Base-by-base conservation (phyloP, 2,113 vertebrate species). In the Eurypyga helias region DNA sequence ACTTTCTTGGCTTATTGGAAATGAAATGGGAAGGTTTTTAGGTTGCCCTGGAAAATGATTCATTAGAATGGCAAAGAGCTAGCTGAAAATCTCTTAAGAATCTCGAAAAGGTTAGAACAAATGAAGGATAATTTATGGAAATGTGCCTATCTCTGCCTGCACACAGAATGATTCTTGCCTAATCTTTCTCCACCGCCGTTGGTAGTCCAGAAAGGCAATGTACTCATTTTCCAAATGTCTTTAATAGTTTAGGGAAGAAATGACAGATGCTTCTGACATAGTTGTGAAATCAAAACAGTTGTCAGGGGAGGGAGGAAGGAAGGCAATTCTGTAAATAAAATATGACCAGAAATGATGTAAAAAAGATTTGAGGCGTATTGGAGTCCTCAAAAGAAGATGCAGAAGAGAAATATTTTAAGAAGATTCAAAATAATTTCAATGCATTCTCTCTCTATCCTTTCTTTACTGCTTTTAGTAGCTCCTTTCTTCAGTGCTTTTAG, bases 31-130 rank as follows among this genome's bases (percentile, higher is more conserved):
- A 65, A 85, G 14, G 25, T 25, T 88, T 93, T 57, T 83, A 61
- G 73, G 65, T 95, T 90, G 62, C 62, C 45, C 62, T 80, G 71
- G 41, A 65, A 88, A 95, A 57, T 8, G 14, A 64, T 73, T 93
- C 28, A 64, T 96, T 90, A 73, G 71, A 80, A 80, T 86, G 90
- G 48, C 58, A 58, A 83, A 86, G 71, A 90, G 20, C 45, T 83
- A 62, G 54, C 79, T 60, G 66, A 88, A 73, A 93, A 86, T 45
- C 66, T 90, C 34, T 72, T 83, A 73, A 77, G 66, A 83, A 70
- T 86, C 67, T 92, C 83, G 75, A 90, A 93, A 95, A 93, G 66
- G 71, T 70, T 83, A 92, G 66, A 92, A 65, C 52, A 87, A 93
- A 88, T 52, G 57, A 80, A 85, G 61, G 85, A 80, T 45, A 90